Conservation (phyloP, 2,113 vertebrate genomes). For the Bos indicus region DNA sequence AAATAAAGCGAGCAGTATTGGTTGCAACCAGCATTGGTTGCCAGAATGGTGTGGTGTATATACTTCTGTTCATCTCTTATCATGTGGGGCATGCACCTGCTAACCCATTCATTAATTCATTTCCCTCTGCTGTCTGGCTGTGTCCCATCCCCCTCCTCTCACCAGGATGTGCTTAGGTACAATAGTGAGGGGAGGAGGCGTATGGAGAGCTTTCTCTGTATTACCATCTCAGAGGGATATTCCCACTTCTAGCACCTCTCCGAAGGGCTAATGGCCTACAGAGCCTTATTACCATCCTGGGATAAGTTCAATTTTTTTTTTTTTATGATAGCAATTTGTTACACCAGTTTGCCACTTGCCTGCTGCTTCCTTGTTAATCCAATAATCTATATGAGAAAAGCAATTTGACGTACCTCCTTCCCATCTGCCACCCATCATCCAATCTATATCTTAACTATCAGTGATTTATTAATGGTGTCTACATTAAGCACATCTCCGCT, state of each 20-base stretch:
- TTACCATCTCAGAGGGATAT: slow-evolving; percentile 71
- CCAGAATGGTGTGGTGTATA: not conserved
- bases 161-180: not conserved
- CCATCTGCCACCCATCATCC: slow-evolving; percentile 86
- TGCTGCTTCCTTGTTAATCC: slow-evolving; percentile 86
- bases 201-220: slow-evolving; percentile 26
- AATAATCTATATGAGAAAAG: slow-evolving; percentile 89
- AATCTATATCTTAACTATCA: slow-evolving; percentile 86
- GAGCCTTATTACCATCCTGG: slow-evolving; percentile 79
- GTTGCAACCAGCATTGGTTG: not conserved
- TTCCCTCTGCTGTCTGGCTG: not conserved
- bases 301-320: slow-evolving; percentile 78
- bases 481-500: slow-evolving; percentile 78
- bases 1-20: not conserved
- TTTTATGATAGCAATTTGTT: slow-evolving; percentile 86
- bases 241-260: slow-evolving; percentile 75
- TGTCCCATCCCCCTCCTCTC: slow-evolving; percentile 23
- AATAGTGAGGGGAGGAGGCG: not conserved
- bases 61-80: not conserved
- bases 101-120: slow-evolving; percentile 42
- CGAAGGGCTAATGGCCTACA: slow-evolving; percentile 76
- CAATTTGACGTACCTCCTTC: slow-evolving; percentile 85
- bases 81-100: not conserved
- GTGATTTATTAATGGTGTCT: slow-evolving; percentile 84
- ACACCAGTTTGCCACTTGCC: slow-evolving; percentile 82